phyloP scores from a whole-genome alignment of 2,888 invertebrate genomes.

The Apoderus coryli region DNA sequence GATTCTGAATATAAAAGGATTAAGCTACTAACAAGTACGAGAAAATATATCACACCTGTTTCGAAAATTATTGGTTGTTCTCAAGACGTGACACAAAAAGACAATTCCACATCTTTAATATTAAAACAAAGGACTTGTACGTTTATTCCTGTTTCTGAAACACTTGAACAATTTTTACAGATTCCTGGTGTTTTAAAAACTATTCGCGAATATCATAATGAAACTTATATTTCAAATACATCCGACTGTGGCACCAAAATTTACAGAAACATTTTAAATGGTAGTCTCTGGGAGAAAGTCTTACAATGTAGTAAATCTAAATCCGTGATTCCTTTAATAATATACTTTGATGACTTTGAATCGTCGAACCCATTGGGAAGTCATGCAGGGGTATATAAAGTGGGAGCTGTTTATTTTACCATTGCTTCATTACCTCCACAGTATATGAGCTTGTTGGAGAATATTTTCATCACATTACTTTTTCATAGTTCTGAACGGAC shows the following conservation, averaged over 20 bases:
- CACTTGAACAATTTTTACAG: constrained; percentile 3
- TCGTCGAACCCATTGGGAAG: constrained; percentile 12
- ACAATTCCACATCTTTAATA: constrained; percentile 7
- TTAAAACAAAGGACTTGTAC: constrained; percentile 7
- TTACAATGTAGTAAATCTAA: constrained; percentile 7
- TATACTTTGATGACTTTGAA: constrained; percentile 14
- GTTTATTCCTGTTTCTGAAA: constrained; percentile 4
- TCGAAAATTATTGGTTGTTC: constrained; percentile 6
- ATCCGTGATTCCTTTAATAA: constrained; percentile 6
- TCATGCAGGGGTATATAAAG: constrained; percentile 12
- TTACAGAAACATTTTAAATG: constrained; percentile 9
- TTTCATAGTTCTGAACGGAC: constrained; percentile 15
- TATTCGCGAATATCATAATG: constrained; percentile 8
- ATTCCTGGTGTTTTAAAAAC: constrained; percentile 7
- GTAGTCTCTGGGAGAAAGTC: constrained; percentile 9
- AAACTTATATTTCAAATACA: constrained; percentile 7
- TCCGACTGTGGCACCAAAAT: not conserved
- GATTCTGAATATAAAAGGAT: constrained; percentile 10
- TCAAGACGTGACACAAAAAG: constrained; percentile 6
- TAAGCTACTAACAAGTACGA: constrained; percentile 5
- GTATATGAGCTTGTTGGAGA: constrained; percentile 11
- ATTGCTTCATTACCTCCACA: constrained; percentile 16
- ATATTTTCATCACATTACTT: constrained; percentile 17
- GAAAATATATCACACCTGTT: constrained; percentile 7
- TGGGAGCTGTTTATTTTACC: constrained; percentile 15